phyloP scores from a whole-genome alignment of 2,888 invertebrate species.

The Boloria euphrosyne region DNA sequence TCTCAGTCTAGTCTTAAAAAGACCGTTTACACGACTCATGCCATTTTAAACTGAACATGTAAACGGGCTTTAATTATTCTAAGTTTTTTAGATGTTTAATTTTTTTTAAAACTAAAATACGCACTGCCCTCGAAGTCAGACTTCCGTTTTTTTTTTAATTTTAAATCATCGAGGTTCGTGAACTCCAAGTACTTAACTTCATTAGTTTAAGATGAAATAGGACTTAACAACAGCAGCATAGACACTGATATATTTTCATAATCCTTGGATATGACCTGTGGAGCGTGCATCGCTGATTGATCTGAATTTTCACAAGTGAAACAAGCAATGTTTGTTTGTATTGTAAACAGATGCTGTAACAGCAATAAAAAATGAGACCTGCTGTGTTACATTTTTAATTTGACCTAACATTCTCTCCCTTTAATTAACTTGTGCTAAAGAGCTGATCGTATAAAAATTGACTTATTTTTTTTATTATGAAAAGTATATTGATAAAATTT shows the following conservation, averaged over 20 bases:
- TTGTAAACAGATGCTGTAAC: slow-evolving; percentile 76
- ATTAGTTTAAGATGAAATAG: slow-evolving; percentile 53
- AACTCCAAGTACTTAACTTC: slow-evolving; percentile 69
- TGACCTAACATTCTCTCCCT: not conserved
- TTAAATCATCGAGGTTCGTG: slow-evolving; percentile 28
- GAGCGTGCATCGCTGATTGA: slow-evolving; percentile 56
- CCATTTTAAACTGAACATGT: slow-evolving; percentile 41
- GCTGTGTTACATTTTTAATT: slow-evolving; percentile 22
- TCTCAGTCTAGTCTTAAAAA: slow-evolving; percentile 58
- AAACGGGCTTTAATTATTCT: slow-evolving; percentile 52
- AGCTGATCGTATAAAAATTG: too few relatives aligned
- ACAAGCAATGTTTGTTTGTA: slow-evolving; percentile 78
- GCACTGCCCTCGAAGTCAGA: slow-evolving; percentile 59
- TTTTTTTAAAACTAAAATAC: slow-evolving; percentile 55
- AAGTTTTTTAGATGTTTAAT: slow-evolving; percentile 55
- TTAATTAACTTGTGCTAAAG: not conserved
- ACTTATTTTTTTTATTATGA: too few relatives aligned
- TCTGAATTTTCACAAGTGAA: slow-evolving; percentile 73
- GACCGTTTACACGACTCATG: slow-evolving; percentile 39
- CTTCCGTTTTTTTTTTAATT: slow-evolving; percentile 48
- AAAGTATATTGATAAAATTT: too few relatives aligned
- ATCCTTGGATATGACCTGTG: slow-evolving; percentile 39
- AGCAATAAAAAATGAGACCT: slow-evolving; percentile 80
- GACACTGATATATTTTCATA: slow-evolving; percentile 48
- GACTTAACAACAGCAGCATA: slow-evolving; percentile 43